Conservation (phyloP, 2,113 vertebrate species). For the Echinops telfairi region DNA sequence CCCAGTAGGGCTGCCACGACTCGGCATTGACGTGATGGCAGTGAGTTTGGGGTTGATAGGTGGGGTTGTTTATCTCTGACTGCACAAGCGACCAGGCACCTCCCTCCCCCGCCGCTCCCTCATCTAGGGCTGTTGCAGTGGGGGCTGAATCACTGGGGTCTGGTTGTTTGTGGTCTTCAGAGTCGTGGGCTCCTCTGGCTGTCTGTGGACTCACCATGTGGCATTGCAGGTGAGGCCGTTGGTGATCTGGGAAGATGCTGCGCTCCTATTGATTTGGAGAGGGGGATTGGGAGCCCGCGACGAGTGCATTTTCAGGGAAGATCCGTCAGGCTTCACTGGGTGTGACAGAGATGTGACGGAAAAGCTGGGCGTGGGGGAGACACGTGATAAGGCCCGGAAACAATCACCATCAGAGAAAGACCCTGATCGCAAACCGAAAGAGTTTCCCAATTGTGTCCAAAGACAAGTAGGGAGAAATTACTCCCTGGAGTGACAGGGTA, state of each 20-base stretch:
- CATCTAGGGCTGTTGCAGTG: not conserved
- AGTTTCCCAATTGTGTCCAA: slow-evolving; percentile 65
- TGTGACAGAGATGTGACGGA: slow-evolving; percentile 39
- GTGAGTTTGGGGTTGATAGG: not conserved
- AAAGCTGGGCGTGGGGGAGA: slow-evolving; percentile 71
- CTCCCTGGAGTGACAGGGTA: slow-evolving; percentile 50
- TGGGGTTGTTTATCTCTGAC: not conserved
- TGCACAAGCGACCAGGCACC: not conserved
- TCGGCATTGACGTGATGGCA: not conserved
- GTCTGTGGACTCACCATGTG: not conserved
- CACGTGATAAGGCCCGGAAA: slow-evolving; percentile 39
- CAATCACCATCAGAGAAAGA: slow-evolving; percentile 69
- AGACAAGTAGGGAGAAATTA: slow-evolving; percentile 21
- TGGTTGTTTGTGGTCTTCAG: not conserved
- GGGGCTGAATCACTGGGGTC: not conserved
- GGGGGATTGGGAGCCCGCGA: slow-evolving; percentile 65
- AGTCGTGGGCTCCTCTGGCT: not conserved
- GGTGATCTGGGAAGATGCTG: accelerated
- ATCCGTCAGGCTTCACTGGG: slow-evolving; percentile 73
- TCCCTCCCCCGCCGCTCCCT: not conserved
- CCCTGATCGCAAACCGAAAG: slow-evolving; percentile 69
- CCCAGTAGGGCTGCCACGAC: too few relatives aligned
- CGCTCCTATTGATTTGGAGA: slow-evolving; percentile 8
- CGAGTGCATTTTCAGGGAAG: slow-evolving; percentile 55
- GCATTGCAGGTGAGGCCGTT: accelerated